phyloP scores from a whole-genome alignment of 1,140 invertebrate species.

The Drosophila kohkoa region DNA sequence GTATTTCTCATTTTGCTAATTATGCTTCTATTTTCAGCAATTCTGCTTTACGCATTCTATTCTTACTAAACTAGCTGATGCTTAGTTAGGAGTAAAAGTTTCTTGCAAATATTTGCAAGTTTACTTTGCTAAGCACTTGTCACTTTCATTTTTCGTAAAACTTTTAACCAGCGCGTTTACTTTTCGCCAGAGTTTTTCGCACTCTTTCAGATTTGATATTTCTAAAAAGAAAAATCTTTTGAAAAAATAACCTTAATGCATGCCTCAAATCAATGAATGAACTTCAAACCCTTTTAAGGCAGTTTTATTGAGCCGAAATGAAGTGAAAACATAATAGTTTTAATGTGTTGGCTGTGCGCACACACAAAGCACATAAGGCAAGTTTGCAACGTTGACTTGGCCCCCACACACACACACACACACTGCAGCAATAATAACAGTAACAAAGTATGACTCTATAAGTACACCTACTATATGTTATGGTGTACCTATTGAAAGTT shows the following conservation, averaged over 20 bases:
- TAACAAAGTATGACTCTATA: slow-evolving; percentile 12
- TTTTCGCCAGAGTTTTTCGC: neutral
- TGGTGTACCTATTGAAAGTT: slow-evolving; percentile 14
- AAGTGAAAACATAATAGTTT: slow-evolving; percentile 9
- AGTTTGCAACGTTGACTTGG: slow-evolving; percentile 10
- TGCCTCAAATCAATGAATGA: neutral
- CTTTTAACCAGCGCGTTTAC: neutral
- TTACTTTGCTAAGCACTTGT: no score
- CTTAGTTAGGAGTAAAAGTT: no score
- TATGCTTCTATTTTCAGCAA: neutral
- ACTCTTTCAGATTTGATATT: no score
- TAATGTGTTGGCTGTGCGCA: slow-evolving; percentile 5
- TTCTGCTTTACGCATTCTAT: no score
- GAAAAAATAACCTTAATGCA: neutral
- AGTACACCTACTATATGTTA: slow-evolving; percentile 3
- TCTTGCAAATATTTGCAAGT: no score
- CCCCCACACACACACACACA: slow-evolving; percentile 4
- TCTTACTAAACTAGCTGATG: neutral
- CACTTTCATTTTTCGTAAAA: neutral
- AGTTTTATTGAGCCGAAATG: neutral
- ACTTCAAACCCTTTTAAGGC: neutral
- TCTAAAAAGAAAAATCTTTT: no score
- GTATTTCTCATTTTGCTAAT: neutral
- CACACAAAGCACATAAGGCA: slow-evolving; percentile 9
- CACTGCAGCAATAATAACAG: slow-evolving; percentile 13